These are phyloP conservation scores for Ricordea florida DNA, from an alignment of 92 coral and sea anemone species.

Conservation along the genomic window DNA sequence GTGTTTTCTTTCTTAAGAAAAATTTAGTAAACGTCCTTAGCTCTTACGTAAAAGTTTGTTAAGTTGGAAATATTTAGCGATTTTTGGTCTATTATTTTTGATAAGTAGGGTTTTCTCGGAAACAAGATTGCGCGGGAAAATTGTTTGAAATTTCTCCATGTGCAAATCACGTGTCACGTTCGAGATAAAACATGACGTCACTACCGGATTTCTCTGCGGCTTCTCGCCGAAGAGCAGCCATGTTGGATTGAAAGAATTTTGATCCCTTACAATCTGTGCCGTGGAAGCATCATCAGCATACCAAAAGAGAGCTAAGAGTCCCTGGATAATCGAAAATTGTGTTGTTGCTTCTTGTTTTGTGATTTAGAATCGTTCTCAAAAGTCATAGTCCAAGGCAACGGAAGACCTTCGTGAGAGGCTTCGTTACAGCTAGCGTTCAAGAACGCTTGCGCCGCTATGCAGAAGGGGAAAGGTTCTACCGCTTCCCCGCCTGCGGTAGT, in stretches of 20 bases:
- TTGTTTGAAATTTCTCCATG: constrained; percentile 52
- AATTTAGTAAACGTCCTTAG: too few species aligned
- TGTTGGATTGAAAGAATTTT: constrained; percentile 82
- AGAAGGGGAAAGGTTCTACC: constrained; percentile 89
- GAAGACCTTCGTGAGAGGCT: constrained; percentile 96
- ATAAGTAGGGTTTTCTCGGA: too few species aligned
- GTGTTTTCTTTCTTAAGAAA: too few species aligned
- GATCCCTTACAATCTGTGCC: constrained; percentile 81
- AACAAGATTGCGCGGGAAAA: constrained; percentile 84
- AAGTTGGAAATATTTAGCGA: too few species aligned
- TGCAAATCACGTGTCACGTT: constrained; percentile 82
- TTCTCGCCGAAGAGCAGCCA: constrained; percentile 97
- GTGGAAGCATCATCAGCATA: constrained; percentile 67
- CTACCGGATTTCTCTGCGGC: constrained; percentile 94
- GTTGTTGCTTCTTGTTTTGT: constrained; percentile 33
- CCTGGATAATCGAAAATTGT: background rate
- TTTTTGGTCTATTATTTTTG: too few species aligned
- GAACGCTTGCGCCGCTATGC: constrained; percentile 89
- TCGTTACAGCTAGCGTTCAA: constrained; percentile 84
- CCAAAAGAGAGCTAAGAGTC: constrained; percentile 35
- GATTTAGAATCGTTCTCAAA: constrained; percentile 53
- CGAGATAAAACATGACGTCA: constrained; percentile 88
- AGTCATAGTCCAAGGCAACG: constrained; percentile 75
- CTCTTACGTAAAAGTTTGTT: too few species aligned
- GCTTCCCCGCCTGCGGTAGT: constrained; percentile 80